Conservation (phyloP, 1,140 invertebrate species). For the Heliothis virescens region DNA sequence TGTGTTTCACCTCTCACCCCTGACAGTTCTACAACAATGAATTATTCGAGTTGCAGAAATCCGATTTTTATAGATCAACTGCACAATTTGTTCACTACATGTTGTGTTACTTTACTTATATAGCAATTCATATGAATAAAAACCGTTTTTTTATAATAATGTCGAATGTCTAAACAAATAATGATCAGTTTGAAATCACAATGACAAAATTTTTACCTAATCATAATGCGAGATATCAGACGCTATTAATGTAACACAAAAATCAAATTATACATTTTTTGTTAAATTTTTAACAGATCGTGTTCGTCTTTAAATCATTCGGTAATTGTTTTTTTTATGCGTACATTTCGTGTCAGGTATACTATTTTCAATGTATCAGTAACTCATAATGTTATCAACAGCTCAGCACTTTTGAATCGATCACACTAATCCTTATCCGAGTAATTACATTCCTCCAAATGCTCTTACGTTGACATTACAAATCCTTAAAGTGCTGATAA, state of each 20-base stretch:
- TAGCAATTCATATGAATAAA: too few species aligned
- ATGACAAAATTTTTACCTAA: slow-evolving; percentile 36
- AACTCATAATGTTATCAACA: too few species aligned
- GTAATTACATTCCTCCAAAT: slow-evolving; percentile 40
- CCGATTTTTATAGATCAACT: background rate
- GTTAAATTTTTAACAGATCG: slow-evolving; percentile 38
- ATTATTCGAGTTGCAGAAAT: background rate
- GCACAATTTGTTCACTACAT: background rate
- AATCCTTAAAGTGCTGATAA: slow-evolving; percentile 50
- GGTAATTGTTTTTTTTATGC: slow-evolving; percentile 33
- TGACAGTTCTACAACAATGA: background rate
- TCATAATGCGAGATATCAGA: slow-evolving; percentile 26
- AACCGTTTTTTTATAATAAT: too few species aligned
- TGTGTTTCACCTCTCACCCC: background rate
- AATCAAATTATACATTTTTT: slow-evolving; percentile 47
- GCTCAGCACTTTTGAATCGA: background rate
- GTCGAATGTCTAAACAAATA: background rate
- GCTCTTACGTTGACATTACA: slow-evolving; percentile 39
- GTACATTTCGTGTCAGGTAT: background rate
- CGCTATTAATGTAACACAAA: slow-evolving; percentile 28
- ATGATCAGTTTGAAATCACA: background rate
- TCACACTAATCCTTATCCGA: background rate
- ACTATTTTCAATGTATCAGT: too few species aligned
- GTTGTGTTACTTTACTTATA: too few species aligned
- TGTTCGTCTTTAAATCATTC: slow-evolving; percentile 44